Conservation (phyloP, 2,113 vertebrate species). For the Columba livia region DNA sequence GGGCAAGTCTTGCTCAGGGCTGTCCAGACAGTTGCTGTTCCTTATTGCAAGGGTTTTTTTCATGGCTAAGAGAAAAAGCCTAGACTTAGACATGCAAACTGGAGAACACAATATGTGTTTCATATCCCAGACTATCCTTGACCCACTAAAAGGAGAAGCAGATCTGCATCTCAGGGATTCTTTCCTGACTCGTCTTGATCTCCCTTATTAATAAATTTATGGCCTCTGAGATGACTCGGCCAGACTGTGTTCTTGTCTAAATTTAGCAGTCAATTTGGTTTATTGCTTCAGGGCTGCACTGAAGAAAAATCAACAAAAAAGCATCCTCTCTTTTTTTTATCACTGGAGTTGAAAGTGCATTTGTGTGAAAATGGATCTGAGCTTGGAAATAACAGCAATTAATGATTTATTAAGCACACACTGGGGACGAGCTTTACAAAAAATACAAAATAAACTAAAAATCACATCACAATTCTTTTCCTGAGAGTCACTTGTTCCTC, state of each 20-base stretch:
- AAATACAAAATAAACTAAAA: neutral
- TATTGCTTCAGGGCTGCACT: slow-evolving; percentile 15
- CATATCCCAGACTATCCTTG: neutral
- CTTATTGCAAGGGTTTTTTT: neutral
- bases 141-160: slow-evolving; percentile 28
- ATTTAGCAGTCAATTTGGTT: slow-evolving; percentile 67
- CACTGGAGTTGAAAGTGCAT: slow-evolving; percentile 23
- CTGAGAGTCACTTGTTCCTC: neutral
- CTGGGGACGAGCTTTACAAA: neutral
- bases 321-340: neutral
- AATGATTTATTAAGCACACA: slow-evolving; percentile 47
- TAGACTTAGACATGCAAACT: neutral
- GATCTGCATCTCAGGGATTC: neutral
- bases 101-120: neutral
- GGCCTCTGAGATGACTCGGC: neutral
- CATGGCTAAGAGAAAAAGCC: neutral
- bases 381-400: slow-evolving; percentile 33
- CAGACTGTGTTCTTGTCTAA: slow-evolving; percentile 50
- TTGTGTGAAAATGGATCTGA: slow-evolving; percentile 51
- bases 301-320: slow-evolving; percentile 24
- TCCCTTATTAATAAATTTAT: slow-evolving; percentile 61
- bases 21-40: neutral
- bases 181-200: neutral
- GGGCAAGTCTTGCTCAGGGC: neutral
- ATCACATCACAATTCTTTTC: neutral